Conservation (phyloP, 2,888 invertebrate species). For the Drosophila mayaguana region DNA sequence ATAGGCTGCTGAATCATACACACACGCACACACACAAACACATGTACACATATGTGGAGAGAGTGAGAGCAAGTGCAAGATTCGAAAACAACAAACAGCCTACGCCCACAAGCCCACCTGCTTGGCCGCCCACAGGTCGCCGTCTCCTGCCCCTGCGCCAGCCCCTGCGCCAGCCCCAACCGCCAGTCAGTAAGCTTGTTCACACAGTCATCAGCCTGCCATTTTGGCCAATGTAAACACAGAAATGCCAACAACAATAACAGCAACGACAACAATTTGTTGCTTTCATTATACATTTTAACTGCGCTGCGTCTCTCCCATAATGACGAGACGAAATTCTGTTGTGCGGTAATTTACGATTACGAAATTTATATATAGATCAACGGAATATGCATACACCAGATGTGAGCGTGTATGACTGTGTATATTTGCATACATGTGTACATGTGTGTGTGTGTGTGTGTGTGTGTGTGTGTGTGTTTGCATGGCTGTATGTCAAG, state of each 20-base stretch:
- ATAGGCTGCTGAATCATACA: constrained; percentile 54
- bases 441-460: constrained; percentile 6
- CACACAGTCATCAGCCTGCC: constrained; percentile 49
- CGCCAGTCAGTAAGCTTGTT: constrained; percentile 17
- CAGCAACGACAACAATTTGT: constrained; percentile 37
- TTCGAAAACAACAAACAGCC: constrained; percentile 55
- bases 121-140: constrained; percentile 30
- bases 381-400: constrained; percentile 14
- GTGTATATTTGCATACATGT: constrained; percentile 6
- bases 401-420: not conserved
- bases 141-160: not conserved
- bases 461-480: not conserved
- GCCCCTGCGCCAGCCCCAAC: not conserved
- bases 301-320: constrained; percentile 42
- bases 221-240: constrained; percentile 64
- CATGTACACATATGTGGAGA: constrained; percentile 18
- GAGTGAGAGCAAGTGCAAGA: constrained; percentile 36
- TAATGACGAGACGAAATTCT: constrained; percentile 74
- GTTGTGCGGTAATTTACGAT: constrained; percentile 72
- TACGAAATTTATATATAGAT: constrained; percentile 69
- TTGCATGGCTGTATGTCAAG: constrained; percentile 60
- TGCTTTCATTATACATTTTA: constrained; percentile 58
- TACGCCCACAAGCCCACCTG: constrained; percentile 50
- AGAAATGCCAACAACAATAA: constrained; percentile 25
- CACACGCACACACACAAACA: constrained; percentile 15